Conservation (phyloP, 2,888 invertebrate genomes). For the Caenorhabditis virilis region DNA sequence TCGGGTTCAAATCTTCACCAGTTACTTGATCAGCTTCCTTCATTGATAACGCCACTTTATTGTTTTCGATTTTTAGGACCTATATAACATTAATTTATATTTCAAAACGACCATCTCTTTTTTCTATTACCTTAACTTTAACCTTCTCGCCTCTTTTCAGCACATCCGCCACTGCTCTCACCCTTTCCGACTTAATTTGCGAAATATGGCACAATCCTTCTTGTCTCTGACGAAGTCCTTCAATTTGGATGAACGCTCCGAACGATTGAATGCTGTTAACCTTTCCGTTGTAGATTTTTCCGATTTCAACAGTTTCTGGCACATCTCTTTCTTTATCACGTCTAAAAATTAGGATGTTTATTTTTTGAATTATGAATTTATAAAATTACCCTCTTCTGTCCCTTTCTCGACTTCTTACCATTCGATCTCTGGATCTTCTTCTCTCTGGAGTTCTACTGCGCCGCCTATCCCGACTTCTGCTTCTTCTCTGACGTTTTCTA, state of each 20-base stretch:
- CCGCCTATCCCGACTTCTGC: conserved; percentile 30
- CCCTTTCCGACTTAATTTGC: conserved; percentile 74
- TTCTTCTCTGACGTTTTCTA: conserved; percentile 22
- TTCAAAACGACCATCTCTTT: too few relatives aligned
- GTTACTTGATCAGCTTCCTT: conserved; percentile 87
- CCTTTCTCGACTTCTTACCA: too few relatives aligned
- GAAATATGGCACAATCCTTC: conserved; percentile 98
- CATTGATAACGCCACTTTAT: conserved; percentile 80
- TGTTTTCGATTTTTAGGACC: conserved; percentile 88
- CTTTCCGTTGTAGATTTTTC: conserved; percentile 86
- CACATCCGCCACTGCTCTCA: conserved; percentile 91
- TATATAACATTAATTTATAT: conserved; percentile 71
- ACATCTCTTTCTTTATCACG: conserved; percentile 1
- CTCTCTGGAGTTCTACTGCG: conserved; percentile 34
- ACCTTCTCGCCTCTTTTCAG: conserved; percentile 83
- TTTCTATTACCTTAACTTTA: conserved; percentile 76
- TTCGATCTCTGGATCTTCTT: conserved; percentile 18
- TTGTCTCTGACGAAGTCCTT: conserved; percentile 84
- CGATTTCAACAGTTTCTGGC: conserved; percentile 71
- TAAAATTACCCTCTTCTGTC: conserved; percentile 13
- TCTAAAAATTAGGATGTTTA: too few relatives aligned
- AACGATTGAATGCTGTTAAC: conserved; percentile 96
- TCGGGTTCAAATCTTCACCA: conserved; percentile 90
- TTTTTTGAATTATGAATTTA: too few relatives aligned
- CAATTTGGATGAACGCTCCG: conserved; percentile 87